Percentiles rank a stretch among this genome's conserved stretches.
Conservation (phyloP, 2,797 vertebrate species). For the Neostethus bicornis region DNA sequence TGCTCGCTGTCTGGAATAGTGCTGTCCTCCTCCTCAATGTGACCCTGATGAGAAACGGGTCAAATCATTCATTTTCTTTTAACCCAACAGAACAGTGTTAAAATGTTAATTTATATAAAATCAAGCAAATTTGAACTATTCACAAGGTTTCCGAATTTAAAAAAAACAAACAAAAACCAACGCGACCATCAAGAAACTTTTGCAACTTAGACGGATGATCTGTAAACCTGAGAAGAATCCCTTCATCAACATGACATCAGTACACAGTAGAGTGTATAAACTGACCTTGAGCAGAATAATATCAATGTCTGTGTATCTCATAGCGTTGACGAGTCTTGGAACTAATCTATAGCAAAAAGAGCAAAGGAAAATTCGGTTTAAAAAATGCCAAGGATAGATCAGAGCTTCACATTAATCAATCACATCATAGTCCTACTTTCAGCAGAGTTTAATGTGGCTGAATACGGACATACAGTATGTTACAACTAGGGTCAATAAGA, state of each 20-base stretch:
- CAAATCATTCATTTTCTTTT: not conserved
- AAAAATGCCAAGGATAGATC: constrained; percentile 54
- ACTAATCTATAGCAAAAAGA: constrained; percentile 83
- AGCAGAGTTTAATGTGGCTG: constrained; percentile 37
- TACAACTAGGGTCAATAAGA: constrained; percentile 50
- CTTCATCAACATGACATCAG: constrained; percentile 11
- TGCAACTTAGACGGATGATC: not conserved
- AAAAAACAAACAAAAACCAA: not conserved
- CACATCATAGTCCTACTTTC: constrained; percentile 39
- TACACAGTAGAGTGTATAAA: constrained; percentile 36
- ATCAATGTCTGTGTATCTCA: constrained; percentile 99
- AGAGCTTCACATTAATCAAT: constrained; percentile 35
- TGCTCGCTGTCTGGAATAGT: constrained; percentile 95
- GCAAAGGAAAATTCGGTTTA: constrained; percentile 30
- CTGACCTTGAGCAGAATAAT: constrained; percentile 97
- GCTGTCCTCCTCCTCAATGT: constrained; percentile 96
- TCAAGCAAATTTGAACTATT: not conserved
- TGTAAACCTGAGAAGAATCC: constrained; percentile 20
- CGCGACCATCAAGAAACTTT: too few species aligned
- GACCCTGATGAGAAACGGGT: constrained; percentile 79
- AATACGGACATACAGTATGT: constrained; percentile 52
- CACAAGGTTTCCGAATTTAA: not conserved
- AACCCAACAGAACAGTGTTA: not conserved
- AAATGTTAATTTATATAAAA: not conserved
- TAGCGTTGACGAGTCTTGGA: constrained; percentile 96